Base-by-base conservation (phyloP, 35 echinoderm and acorn worm species). In the Nesometra sesokonis region DNA sequence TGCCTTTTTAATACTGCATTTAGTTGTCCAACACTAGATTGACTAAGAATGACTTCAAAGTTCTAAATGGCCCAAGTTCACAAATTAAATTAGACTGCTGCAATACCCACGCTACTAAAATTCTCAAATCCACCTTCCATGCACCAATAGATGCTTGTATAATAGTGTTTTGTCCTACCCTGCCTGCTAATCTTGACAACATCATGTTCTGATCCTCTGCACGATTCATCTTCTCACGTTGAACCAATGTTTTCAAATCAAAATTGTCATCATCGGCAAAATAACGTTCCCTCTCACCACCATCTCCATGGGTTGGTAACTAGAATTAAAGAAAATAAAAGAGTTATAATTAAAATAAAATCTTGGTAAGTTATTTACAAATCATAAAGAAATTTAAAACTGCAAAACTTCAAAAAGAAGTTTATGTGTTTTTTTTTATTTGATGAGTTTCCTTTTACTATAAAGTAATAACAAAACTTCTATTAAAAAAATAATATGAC, bases 251-350 rank as follows among this genome's bases (percentile, higher is more conserved):
- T 82, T 93, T 91, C 5, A 98, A 85, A 36, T 98, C 95, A 77
- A 91, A 76, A 21, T 93, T 86, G 77, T 98, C 95, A 92, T 98
- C 95, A 82, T 98, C 92, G 31, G 78, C 95, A 98, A 98, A 98
- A 84, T 98, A 98, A 0, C 95, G 89, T 37, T 98, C 89, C 76
- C 95, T 86, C 39, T 94, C 29, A 0, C 95, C 95, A 23, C 85
- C 90, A 38, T 89, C 88, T 82, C 80, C 86, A 78, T 98, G 95
- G 23, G 95, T 98, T 21, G 82, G 87, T 30, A 98, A 85, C 95
- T 98, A 35, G 3, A 80, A 80, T 3, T 83, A 35, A 8, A 83
- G 15, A 3, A 11, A 81, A 37, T 11, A 7, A 83, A 0, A 11
- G 3, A 31, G 11, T 17, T 19, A 27, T 17, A 27, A 17, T 13